A percentile compares a stretch with the other conserved stretches of the same genome.
phyloP scores from a whole-genome alignment of 53 echinoderm and acorn worm species.

The Holothuria leucospilota region DNA sequence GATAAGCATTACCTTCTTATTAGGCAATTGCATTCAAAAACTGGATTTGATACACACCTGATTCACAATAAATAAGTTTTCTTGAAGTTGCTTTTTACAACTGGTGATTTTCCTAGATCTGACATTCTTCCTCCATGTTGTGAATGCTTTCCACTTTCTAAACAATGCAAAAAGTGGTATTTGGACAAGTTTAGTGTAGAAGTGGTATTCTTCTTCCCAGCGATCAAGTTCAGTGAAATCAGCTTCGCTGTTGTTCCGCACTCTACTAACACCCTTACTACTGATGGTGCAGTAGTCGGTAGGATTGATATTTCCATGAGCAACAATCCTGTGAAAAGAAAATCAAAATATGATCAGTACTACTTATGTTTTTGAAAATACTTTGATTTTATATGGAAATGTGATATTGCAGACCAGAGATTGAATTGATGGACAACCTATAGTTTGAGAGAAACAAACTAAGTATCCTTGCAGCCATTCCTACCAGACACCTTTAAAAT shows the following conservation, averaged over 20 bases:
- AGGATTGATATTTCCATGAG: constrained; percentile 89
- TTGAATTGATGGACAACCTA: too few relatives aligned
- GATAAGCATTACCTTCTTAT: too few relatives aligned
- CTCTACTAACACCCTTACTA: constrained; percentile 85
- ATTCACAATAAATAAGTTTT: constrained; percentile 97
- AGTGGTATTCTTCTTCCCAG: constrained; percentile 98
- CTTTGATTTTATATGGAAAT: too few relatives aligned
- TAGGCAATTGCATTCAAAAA: too few relatives aligned
- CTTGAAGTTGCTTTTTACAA: constrained; percentile 96
- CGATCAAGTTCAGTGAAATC: constrained; percentile 97
- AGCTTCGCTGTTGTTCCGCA: constrained; percentile 83
- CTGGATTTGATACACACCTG: constrained; percentile 66
- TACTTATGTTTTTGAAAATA: not conserved
- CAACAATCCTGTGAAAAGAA: constrained; percentile 75
- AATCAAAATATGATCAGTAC: not conserved
- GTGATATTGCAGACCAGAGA: too few relatives aligned
- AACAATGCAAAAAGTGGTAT: constrained; percentile 91
- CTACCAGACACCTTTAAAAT: too few relatives aligned
- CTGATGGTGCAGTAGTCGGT: constrained; percentile 98
- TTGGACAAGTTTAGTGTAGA: constrained; percentile 81
- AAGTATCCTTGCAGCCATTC: too few relatives aligned
- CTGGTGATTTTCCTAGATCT: constrained; percentile 80
- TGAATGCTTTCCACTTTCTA: constrained; percentile 99
- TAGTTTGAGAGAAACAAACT: too few relatives aligned
- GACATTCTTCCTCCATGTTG: constrained; percentile 95